Base-by-base conservation (phyloP, 2,113 vertebrate species). In the Porphyrio hochstetteri region DNA sequence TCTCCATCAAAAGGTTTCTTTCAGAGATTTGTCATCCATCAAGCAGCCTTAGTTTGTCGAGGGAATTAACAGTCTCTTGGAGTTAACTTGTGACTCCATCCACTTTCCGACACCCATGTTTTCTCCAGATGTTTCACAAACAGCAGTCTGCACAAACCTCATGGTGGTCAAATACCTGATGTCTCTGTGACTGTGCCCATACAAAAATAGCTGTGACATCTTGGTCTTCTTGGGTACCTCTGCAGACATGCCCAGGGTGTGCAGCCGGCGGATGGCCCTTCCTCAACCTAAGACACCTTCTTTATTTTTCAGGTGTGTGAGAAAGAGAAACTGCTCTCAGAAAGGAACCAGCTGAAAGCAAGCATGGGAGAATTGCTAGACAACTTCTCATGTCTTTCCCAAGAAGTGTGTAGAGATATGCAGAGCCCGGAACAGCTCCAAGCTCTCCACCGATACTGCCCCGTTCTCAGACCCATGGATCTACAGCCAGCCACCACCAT, bases 371-470 rank as follows among this genome's bases (percentile, higher is more conserved):
- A 99, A 96, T 98, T 99, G 92, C 97, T 99, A 98, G 99, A 99
- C 98, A 99, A 99, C 97, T 99, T 99, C 98, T 99, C 99, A 10
- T 99, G 99, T 93, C 98, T 99, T 96, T 99, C 99, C n/a, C 99
- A 99, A 98, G 99, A 99, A 97, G 99, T 99, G 94, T 99, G 99
- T 95, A 96, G 99, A 93, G 99, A 99, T 86, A 99, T 99, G 96
- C 99, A 99, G 98, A 99, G 99, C 96, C 99, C 99, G 0, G 99
- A 99, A 97, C 99, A 99, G 98, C 98, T 99, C 94, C 99, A 99
- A 98, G 99, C 99, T 42, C 97, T 99, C 80, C 99, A 99, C 96
- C 98, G 99, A 97, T 99, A 99, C 98, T 99, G 99, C 97, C 99
- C 99, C 3, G 98, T 99, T 89, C 98, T 99, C 95, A 98, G 98